phyloP scores from a whole-genome alignment of 2,888 invertebrate genomes.

The Peribatodes rhomboidaria region DNA sequence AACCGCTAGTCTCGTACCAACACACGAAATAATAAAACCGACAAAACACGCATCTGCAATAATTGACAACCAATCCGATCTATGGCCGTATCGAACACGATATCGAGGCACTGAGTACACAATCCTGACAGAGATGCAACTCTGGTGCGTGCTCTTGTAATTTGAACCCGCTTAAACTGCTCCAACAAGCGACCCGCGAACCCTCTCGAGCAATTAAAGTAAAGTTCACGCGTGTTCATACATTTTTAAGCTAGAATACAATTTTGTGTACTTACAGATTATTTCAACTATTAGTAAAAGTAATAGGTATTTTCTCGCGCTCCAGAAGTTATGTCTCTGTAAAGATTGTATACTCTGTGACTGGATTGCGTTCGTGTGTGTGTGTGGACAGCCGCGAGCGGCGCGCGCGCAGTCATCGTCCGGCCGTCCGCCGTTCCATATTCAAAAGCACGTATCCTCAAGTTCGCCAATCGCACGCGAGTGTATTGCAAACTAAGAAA shows the following conservation, averaged over 20 bases:
- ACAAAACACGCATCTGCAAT: conserved; percentile 55
- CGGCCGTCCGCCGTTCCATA: conserved; percentile 59
- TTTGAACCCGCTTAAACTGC: no score
- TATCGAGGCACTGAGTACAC: conserved; percentile 47
- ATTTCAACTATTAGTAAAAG: no score
- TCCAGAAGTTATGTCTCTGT: not conserved
- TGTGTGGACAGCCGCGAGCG: conserved; percentile 60
- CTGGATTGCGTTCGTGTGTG: conserved; percentile 52
- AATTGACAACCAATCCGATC: conserved; percentile 55
- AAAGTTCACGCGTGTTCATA: no score
- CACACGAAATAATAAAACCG: conserved; percentile 22
- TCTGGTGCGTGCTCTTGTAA: no score
- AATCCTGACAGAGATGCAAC: not conserved
- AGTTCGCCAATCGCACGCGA: conserved; percentile 30
- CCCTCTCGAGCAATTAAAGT: no score
- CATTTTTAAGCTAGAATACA: not conserved
- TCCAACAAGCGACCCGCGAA: no score
- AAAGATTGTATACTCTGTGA: conserved; percentile 21
- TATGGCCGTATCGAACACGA: conserved; percentile 54
- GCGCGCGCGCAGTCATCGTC: conserved; percentile 71
- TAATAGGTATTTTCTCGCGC: no score
- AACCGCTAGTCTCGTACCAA: conserved; percentile 11
- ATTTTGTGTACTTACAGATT: not conserved
- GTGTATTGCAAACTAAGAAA: conserved; percentile 30
- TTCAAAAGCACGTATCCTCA: conserved; percentile 30